A percentile compares a stretch with the other conserved stretches of the same genome.
Conservation (phyloP, 2,888 invertebrate species). For the Icerya purchasi region DNA sequence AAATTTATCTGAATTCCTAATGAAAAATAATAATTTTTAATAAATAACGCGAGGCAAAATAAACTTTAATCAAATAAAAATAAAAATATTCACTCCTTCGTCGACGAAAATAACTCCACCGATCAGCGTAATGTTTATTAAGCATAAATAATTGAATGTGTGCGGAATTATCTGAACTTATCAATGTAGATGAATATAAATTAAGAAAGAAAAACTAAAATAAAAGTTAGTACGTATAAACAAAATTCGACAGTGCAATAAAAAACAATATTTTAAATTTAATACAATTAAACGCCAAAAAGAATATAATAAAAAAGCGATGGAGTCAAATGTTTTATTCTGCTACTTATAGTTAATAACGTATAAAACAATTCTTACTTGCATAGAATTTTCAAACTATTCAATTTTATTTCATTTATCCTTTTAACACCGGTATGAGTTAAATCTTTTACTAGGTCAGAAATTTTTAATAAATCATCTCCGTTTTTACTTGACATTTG, state of each 20-base stretch:
- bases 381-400: slow-evolving; percentile 18
- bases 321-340: too few relatives aligned
- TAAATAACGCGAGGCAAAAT: neutral
- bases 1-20: slow-evolving; percentile 26
- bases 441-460: slow-evolving; percentile 17
- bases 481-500: neutral
- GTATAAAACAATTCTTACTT: slow-evolving; percentile 16
- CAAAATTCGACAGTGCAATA: too few relatives aligned
- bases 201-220: neutral
- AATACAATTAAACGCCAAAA: neutral
- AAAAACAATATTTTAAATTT: neutral
- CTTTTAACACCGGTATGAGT: slow-evolving; percentile 20
- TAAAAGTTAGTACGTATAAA: too few relatives aligned
- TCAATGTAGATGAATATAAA: too few relatives aligned
- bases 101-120: too few relatives aligned
- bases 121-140: too few relatives aligned
- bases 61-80: too few relatives aligned
- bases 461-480: neutral
- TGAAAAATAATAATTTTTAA: slow-evolving; percentile 14
- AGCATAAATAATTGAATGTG: too few relatives aligned
- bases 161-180: too few relatives aligned
- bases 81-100: too few relatives aligned
- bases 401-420: slow-evolving; percentile 17
- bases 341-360: neutral
- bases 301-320: too few relatives aligned